A percentile compares a stretch with the other conserved stretches of the same genome.
Evolutionary conservation across 2,113 vertebrate species (phyloP).

Genomic region (Tupaia tana): DNA sequence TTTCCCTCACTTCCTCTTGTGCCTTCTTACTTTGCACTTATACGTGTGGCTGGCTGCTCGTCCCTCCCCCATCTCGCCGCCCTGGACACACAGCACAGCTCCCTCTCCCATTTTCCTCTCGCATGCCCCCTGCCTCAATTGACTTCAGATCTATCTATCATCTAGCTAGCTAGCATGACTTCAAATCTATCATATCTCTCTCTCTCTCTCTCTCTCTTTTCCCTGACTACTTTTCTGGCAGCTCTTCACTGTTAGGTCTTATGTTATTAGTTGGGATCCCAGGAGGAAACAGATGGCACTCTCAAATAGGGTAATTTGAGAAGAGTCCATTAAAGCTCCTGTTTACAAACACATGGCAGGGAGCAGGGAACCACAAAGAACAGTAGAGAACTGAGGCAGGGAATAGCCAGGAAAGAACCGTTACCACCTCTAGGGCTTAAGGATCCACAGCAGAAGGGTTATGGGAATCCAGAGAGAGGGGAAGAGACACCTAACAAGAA

Average conservation of each 20-base stretch:
- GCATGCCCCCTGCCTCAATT: not conserved
- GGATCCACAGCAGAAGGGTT: no score
- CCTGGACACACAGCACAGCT: not conserved
- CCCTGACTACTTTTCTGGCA: not conserved
- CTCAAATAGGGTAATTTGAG: not conserved
- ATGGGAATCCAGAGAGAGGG: not conserved
- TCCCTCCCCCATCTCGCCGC: not conserved
- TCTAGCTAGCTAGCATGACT: no score
- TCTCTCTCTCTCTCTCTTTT: not conserved
- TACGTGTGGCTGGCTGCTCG: rapidly evolving
- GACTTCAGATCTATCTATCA: not conserved
- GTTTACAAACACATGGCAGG: no score
- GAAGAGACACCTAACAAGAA: not conserved
- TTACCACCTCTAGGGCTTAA: not conserved
- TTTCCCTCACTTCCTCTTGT: not conserved
- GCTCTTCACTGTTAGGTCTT: no score
- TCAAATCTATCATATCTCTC: no score
- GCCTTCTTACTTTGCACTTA: not conserved
- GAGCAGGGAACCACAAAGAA: no score
- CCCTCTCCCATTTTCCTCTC: not conserved
- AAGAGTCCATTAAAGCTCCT: not conserved
- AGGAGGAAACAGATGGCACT: not conserved
- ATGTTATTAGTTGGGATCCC: not conserved
- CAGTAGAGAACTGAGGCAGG: not conserved
- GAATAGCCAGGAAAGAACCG: not conserved